Percentiles rank a stretch among this genome's conserved stretches.
These are phyloP conservation scores for Coendou prehensilis DNA, from an alignment of 2,797 vertebrate species.

Conservation along the genomic window DNA sequence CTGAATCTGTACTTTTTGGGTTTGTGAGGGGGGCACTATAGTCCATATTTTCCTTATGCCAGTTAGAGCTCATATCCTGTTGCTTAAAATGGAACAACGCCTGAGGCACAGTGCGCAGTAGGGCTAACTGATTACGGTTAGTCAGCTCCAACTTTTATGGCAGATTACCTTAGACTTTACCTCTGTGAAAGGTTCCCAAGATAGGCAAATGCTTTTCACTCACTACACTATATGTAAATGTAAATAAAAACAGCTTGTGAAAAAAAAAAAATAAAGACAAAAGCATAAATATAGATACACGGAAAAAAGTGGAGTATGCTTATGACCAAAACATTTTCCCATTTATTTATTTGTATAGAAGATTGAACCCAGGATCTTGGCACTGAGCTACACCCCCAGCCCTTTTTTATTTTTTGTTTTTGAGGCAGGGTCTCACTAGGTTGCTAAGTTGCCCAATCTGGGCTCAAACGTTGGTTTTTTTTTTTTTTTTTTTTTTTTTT, in stretches of 20 bases:
- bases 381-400: not conserved
- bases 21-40: not conserved
- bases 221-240: not conserved
- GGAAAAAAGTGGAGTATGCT: conserved; percentile 39
- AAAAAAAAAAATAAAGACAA: not conserved
- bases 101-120: not conserved
- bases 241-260: not conserved
- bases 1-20: conserved; percentile 7
- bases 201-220: conserved; percentile 52
- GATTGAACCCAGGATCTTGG: not conserved
- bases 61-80: conserved; percentile 42
- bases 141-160: not conserved
- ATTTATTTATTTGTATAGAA: not conserved
- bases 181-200: conserved; percentile 36
- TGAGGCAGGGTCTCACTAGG: not conserved
- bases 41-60: conserved; percentile 23
- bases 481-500: too few relatives aligned
- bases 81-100: conserved; percentile 34
- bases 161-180: not conserved
- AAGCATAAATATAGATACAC: not conserved
- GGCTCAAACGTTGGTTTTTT: not conserved
- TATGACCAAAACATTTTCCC: conserved; percentile 56
- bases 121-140: not conserved
- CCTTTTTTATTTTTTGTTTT: not conserved
- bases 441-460: not conserved